phyloP scores from a whole-genome alignment of 2,888 invertebrate genomes.

The Acrocera orbiculus region DNA sequence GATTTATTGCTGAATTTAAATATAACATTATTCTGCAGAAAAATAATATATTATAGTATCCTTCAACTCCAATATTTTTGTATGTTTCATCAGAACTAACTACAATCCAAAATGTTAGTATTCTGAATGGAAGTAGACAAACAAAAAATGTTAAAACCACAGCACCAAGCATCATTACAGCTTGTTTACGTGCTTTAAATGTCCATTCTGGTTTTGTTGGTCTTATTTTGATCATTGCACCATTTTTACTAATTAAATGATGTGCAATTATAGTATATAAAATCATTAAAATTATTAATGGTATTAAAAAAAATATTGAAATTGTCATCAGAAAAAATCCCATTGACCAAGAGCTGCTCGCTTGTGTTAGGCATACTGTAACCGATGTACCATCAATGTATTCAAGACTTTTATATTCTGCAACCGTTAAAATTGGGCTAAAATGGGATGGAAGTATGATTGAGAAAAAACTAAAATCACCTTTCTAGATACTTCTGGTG shows the following conservation, averaged over 20 bases:
- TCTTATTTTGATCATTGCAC: constrained; percentile 44
- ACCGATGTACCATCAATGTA: constrained; percentile 52
- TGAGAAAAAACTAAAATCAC: too few species aligned
- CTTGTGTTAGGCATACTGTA: constrained; percentile 63
- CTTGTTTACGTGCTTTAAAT: constrained; percentile 60
- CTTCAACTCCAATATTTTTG: constrained; percentile 51
- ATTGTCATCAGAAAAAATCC: constrained; percentile 65
- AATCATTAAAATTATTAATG: constrained; percentile 57
- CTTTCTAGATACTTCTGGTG: too few species aligned
- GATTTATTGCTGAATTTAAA: constrained; percentile 78
- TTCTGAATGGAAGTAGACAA: constrained; percentile 71
- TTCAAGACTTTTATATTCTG: constrained; percentile 49
- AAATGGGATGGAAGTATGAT: too few species aligned
- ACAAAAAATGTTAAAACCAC: constrained; percentile 77
- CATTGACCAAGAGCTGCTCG: constrained; percentile 56
- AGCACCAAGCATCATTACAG: constrained; percentile 71
- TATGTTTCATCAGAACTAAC: constrained; percentile 52
- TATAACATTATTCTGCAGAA: constrained; percentile 76
- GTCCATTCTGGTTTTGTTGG: constrained; percentile 55
- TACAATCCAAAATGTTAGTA: constrained; percentile 69
- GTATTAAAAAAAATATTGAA: constrained; percentile 62
- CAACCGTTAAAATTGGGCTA: constrained; percentile 63
- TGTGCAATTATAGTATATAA: constrained; percentile 72
- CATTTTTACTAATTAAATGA: constrained; percentile 52
- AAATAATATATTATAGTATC: constrained; percentile 65